Base-by-base conservation (phyloP, 2,888 invertebrate genomes). In the Metellina segmentata region DNA sequence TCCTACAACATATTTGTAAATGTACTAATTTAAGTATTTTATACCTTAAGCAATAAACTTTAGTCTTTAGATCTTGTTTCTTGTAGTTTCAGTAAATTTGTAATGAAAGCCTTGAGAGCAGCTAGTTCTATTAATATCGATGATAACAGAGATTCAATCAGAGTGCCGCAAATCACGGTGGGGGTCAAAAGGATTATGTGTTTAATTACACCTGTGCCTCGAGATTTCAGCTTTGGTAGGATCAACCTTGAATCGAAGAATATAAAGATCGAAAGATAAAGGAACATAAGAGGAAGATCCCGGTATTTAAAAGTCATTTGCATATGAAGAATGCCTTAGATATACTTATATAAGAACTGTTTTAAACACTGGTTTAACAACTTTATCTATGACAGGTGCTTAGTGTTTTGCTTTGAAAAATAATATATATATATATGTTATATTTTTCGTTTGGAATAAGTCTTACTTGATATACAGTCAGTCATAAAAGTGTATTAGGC, bases 121-220 rank as follows among this genome's bases (percentile, higher is more conserved):
- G 11, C 5, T 7, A 5, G 51, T 61, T 61, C 85, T 75, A 85
- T 74, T 74, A 74, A 85, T 85, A 85, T 85, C 85, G 16, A n/a
- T 85, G 85, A 85, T 75, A 61, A 52, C 53, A 34, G 16, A 81
- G 11, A 34, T 34, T 61, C 61, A n/a, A 7, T 9, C 48, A 13
- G 61, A 20, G 61, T 8, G 9, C 53, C 49, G 16, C 52, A 53
- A 75, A 70, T 74, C 85, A n/a, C 48, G 53, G 51, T 20, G 20
- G 51, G n/a, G 82, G 75, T 75, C 75, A 53, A 16, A 75, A 85
- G 75, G 52, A 85, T 71, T 16, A 19, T 51, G n/a, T 75, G 61
- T 53, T 85, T 85, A 85, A 85, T 85, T 85, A 70, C 82, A 74
- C 74, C 20, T 71, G 82, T 20, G 70, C 52, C 51, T n/a, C 19